These are phyloP conservation scores for Tyria jacobaeae DNA, from an alignment of 2,888 invertebrate genomes.

Conservation along the genomic window DNA sequence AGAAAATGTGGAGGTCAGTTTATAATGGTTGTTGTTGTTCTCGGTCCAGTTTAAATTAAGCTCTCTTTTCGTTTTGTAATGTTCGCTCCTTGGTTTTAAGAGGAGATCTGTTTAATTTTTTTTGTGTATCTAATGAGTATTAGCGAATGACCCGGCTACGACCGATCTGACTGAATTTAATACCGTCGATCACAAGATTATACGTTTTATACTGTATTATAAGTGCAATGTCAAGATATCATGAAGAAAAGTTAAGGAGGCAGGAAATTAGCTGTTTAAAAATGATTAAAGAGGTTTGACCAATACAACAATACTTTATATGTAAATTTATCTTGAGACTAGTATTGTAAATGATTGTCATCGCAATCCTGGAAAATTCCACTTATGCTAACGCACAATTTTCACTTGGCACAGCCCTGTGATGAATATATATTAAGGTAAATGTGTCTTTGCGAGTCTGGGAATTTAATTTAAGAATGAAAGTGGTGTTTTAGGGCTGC, in stretches of 20 bases:
- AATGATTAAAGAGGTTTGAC: slow-evolving; percentile 27
- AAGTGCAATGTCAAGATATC: slow-evolving; percentile 38
- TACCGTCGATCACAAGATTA: slow-evolving; percentile 30
- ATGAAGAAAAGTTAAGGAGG: too few species aligned
- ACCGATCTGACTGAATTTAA: slow-evolving; percentile 28
- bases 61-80: slow-evolving; percentile 7
- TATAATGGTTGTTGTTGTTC: slow-evolving; percentile 27
- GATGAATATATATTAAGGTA: slow-evolving; percentile 20
- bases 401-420: slow-evolving; percentile 24
- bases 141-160: slow-evolving; percentile 21
- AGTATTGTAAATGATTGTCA: too few species aligned
- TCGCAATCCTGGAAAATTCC: slow-evolving; percentile 32
- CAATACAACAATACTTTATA: slow-evolving; percentile 31
- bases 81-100: neutral
- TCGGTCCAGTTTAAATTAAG: slow-evolving; percentile 18
- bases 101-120: slow-evolving; percentile 9
- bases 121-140: slow-evolving; percentile 35
- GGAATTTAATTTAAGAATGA: slow-evolving; percentile 16
- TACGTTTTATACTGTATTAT: slow-evolving; percentile 40
- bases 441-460: slow-evolving; percentile 13
- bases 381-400: slow-evolving; percentile 31
- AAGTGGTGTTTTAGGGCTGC: slow-evolving; percentile 4
- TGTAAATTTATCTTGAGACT: too few species aligned
- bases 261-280: slow-evolving; percentile 18
- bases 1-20: slow-evolving; percentile 22